These are phyloP conservation scores for Natrix natrix DNA, from an alignment of 2,797 vertebrate species.

Conservation along the genomic window DNA sequence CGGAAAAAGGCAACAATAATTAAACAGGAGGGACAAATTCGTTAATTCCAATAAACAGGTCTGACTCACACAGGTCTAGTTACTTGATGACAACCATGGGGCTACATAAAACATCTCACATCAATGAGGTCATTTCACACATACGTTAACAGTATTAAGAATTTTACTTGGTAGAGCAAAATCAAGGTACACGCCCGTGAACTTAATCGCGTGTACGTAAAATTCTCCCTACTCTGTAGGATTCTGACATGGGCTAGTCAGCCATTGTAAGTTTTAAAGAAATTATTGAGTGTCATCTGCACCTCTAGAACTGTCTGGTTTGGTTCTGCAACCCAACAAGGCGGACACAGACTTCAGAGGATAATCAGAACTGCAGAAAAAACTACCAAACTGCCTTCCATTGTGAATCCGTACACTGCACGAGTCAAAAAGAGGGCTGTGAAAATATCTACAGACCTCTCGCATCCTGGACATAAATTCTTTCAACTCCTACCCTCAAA, in stretches of 20 bases:
- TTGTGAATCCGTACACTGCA: no score
- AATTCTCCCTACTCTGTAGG: not conserved
- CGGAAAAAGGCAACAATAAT: no score
- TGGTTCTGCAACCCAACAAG: no score
- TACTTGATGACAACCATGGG: not conserved
- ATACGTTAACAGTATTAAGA: not conserved
- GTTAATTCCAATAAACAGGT: not conserved
- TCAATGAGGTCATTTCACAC: not conserved
- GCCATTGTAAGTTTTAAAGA: slow-evolving; percentile 18
- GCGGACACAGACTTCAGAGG: no score
- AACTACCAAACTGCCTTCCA: no score
- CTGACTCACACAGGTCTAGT: not conserved
- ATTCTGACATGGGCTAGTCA: not conserved
- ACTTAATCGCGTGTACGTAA: not conserved
- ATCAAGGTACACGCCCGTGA: not conserved
- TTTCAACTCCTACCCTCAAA: no score
- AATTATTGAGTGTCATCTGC: not conserved
- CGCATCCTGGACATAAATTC: no score
- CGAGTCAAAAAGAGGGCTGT: no score
- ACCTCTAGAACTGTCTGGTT: no score
- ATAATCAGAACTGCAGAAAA: no score
- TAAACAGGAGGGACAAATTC: not conserved
- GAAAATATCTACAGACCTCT: no score
- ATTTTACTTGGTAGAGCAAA: not conserved
- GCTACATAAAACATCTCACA: not conserved